phyloP scores from a whole-genome alignment of 1,140 invertebrate species.

The Cepaea nemoralis region DNA sequence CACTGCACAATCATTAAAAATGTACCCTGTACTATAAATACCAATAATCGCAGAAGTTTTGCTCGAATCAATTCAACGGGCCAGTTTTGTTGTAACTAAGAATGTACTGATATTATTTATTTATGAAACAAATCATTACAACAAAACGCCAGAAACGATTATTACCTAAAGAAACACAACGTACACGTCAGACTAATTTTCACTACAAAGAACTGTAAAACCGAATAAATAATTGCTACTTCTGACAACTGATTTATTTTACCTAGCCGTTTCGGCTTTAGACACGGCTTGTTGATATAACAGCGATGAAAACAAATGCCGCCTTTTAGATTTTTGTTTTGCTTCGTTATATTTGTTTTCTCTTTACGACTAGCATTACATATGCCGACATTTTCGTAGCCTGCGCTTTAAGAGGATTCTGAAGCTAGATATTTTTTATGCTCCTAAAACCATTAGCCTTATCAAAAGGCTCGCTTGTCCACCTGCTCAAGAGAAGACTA shows the following conservation, averaged over 20 bases:
- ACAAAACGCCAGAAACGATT: too few relatives aligned
- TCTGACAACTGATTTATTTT: neutral
- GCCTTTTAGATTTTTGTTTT: neutral
- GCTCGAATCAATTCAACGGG: too few relatives aligned
- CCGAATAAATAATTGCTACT: neutral
- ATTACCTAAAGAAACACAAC: too few relatives aligned
- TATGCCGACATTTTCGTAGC: neutral
- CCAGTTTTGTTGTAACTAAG: too few relatives aligned
- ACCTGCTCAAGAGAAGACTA: neutral
- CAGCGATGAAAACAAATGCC: neutral
- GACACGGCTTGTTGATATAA: neutral
- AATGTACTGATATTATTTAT: too few relatives aligned
- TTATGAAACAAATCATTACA: too few relatives aligned
- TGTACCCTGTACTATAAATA: too few relatives aligned
- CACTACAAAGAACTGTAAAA: neutral
- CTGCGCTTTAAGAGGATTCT: neutral
- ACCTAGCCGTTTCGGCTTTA: neutral
- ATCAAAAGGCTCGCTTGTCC: neutral
- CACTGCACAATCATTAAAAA: too few relatives aligned
- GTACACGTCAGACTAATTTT: too few relatives aligned
- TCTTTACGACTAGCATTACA: neutral
- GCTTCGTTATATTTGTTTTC: neutral
- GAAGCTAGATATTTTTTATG: neutral
- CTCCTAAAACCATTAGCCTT: conserved; percentile 3
- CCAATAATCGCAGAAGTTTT: too few relatives aligned